Conservation (phyloP, 2,797 vertebrate species). For the Eremophila alpestris region DNA sequence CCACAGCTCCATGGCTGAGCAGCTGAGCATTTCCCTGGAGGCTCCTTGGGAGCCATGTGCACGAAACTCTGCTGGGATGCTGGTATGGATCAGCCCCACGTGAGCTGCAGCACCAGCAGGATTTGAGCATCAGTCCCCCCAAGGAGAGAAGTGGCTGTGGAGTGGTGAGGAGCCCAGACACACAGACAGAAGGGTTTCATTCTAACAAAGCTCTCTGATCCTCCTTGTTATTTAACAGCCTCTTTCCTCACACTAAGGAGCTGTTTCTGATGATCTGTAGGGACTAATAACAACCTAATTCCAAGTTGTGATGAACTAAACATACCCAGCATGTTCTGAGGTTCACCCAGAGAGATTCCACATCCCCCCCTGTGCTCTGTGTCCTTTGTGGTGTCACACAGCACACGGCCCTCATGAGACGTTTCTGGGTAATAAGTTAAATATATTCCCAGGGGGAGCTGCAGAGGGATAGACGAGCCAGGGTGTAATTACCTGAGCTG, state of each 20-base stretch:
- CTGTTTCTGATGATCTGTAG: background rate
- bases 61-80: background rate
- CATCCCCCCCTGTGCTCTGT: background rate
- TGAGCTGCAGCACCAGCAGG: background rate
- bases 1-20: fast-evolving
- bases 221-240: background rate
- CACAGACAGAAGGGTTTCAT: background rate
- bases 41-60: fast-evolving
- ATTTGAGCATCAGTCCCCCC: fast-evolving
- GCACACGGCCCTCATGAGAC: background rate
- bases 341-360: background rate
- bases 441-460: background rate
- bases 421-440: background rate
- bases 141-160: background rate
- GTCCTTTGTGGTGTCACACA: background rate
- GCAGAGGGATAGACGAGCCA: background rate
- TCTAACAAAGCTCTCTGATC: background rate
- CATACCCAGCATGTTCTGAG: background rate
- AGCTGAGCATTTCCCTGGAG: too few relatives aligned
- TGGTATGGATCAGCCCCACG: fast-evolving
- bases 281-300: slow-evolving; percentile 33
- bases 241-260: background rate
- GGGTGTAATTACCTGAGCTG: slow-evolving; percentile 65
- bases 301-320: slow-evolving; percentile 1
- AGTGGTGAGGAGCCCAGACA: background rate